phyloP scores from a whole-genome alignment of 2,888 invertebrate species.

The Parapristionchus giblindavisi region DNA sequence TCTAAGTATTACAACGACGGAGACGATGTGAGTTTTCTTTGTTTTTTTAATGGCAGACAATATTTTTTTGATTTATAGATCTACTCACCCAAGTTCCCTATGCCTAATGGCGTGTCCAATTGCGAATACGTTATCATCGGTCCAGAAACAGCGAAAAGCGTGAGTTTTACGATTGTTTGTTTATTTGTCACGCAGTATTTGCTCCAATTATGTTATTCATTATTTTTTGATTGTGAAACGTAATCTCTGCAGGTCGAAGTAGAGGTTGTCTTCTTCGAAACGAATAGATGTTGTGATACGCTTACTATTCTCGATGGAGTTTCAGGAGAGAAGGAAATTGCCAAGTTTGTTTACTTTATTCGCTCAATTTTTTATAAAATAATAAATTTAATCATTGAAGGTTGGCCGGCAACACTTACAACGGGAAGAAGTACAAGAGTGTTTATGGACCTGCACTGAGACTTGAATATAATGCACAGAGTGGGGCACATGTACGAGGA shows the following conservation, averaged over 20 bases:
- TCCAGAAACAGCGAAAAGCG: neutral
- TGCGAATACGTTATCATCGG: constrained; percentile 19
- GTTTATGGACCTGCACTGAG: constrained; percentile 8
- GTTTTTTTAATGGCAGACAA: neutral
- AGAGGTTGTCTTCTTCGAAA: constrained; percentile 18
- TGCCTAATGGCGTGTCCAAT: neutral
- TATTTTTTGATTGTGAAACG: neutral
- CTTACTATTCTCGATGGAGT: constrained; percentile 17
- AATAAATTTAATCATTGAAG: neutral
- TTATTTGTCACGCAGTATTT: neutral
- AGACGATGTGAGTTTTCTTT: neutral
- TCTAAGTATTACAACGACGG: neutral
- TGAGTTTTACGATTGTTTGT: neutral
- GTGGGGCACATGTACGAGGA: constrained; percentile 19
- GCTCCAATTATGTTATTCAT: neutral
- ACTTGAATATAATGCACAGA: neutral
- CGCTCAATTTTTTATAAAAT: neutral
- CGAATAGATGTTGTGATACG: constrained; percentile 27
- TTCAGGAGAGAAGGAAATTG: constrained; percentile 9
- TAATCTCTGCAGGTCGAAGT: constrained; percentile 10
- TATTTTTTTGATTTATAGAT: neutral
- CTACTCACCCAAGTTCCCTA: constrained; percentile 18
- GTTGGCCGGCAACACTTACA: constrained; percentile 12
- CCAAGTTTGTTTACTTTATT: neutral
- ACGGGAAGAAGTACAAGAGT: constrained; percentile 14